Percentiles rank a stretch among this genome's conserved stretches.
Conservation (phyloP, 1,140 invertebrate species). For the Bactericera cockerelli region DNA sequence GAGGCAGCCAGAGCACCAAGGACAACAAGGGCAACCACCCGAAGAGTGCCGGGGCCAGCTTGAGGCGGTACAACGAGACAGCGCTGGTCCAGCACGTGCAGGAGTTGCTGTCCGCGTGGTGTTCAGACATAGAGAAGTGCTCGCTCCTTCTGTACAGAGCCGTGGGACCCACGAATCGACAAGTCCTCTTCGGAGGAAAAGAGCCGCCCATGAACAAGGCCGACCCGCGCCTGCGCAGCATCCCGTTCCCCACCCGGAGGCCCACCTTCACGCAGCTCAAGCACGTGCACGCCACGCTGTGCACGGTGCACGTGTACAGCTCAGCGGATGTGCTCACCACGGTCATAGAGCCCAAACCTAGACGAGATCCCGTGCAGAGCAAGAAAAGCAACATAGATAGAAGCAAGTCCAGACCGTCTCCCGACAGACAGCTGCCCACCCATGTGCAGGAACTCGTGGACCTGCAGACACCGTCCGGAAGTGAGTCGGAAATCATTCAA, state of each 20-base stretch:
- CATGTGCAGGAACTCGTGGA: constrained; percentile 20
- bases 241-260: constrained; percentile 68
- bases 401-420: constrained; percentile 35
- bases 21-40: constrained; percentile 46
- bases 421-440: constrained; percentile 33
- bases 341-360: background rate
- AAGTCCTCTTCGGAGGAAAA: constrained; percentile 57
- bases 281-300: constrained; percentile 52
- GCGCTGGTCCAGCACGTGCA: constrained; percentile 59
- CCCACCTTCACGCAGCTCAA: constrained; percentile 68
- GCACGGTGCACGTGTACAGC: constrained; percentile 42
- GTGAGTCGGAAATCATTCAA: constrained; percentile 14
- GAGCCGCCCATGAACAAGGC: constrained; percentile 46
- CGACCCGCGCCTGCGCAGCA: constrained; percentile 47
- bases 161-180: constrained; percentile 51
- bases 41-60: constrained; percentile 64
- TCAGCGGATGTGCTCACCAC: constrained; percentile 6
- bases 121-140: constrained; percentile 44
- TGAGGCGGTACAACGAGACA: constrained; percentile 64
- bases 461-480: background rate
- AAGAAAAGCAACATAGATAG: constrained; percentile 30
- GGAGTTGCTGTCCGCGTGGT: constrained; percentile 55
- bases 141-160: constrained; percentile 65
- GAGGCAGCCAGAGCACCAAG: constrained; percentile 51
- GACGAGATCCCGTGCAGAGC: background rate